Evolutionary conservation across 2,113 vertebrate genomes (phyloP).

Genomic region (Brachyhypopomus gauderio): DNA sequence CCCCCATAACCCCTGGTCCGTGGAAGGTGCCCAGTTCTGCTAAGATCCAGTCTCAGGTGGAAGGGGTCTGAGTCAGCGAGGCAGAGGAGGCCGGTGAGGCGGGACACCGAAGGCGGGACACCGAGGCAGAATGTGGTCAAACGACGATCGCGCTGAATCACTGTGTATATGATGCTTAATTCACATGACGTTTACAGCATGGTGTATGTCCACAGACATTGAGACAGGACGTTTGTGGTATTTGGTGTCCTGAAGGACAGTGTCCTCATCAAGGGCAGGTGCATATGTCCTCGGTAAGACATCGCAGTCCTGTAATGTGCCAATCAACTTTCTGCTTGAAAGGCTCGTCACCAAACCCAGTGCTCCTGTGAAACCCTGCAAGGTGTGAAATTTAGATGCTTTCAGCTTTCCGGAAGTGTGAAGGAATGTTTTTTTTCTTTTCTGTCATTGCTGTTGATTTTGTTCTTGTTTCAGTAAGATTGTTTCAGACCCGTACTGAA

Average conservation of each 20-base stretch:
- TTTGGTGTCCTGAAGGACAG: slow-evolving; percentile 10
- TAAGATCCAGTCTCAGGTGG: slow-evolving; percentile 75
- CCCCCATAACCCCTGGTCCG: slow-evolving; percentile 86
- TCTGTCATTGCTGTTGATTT: neutral
- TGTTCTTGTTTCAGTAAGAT: neutral
- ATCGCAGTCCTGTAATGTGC: slow-evolving; percentile 61
- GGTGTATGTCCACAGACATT: neutral
- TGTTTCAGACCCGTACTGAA: slow-evolving; percentile 10
- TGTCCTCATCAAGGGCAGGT: slow-evolving; percentile 3
- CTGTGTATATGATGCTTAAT: slow-evolving; percentile 39
- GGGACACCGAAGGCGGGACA: neutral
- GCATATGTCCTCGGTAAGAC: slow-evolving; percentile 30
- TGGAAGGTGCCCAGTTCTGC: slow-evolving; percentile 88
- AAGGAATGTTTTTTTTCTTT: slow-evolving; percentile 46
- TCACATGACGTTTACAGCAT: slow-evolving; percentile 15
- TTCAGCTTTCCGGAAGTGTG: slow-evolving; percentile 34
- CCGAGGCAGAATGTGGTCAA: neutral
- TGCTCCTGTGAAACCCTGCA: slow-evolving; percentile 62
- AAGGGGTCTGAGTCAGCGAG: slow-evolving; percentile 40
- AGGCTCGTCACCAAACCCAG: slow-evolving; percentile 50
- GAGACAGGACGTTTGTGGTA: neutral
- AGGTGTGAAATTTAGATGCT: slow-evolving; percentile 8
- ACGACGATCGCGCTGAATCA: slow-evolving; percentile 35
- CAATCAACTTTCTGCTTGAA: slow-evolving; percentile 65
- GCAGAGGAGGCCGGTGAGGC: neutral